Evolutionary conservation across 2,888 invertebrate species (phyloP).

Genomic region (Electrophaes corylata): DNA sequence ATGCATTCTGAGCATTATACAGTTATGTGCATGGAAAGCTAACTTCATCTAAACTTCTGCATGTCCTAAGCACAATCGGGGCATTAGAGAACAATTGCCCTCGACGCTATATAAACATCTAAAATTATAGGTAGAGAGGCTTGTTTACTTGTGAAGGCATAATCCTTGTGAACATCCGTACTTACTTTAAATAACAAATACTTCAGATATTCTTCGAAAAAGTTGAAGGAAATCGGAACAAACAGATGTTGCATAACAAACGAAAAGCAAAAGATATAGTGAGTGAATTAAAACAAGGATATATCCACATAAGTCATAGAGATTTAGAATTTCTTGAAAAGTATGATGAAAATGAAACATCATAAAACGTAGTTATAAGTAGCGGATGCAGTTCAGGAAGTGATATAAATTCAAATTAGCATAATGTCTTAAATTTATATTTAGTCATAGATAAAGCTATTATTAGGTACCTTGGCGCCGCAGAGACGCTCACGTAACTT

Average conservation of each 20-base stretch:
- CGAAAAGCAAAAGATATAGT: too few relatives aligned
- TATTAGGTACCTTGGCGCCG: constrained; percentile 21
- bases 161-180: background rate
- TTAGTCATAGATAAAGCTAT: constrained; percentile 23
- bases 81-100: too few relatives aligned
- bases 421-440: constrained; percentile 21
- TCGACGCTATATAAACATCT: background rate
- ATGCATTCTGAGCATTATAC: too few relatives aligned
- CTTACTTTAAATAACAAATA: background rate
- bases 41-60: too few relatives aligned
- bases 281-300: too few relatives aligned
- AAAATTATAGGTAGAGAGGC: background rate
- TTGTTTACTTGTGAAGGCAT: background rate
- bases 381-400: constrained; percentile 28
- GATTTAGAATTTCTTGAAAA: background rate
- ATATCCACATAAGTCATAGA: background rate
- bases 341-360: constrained; percentile 9
- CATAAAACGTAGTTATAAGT: constrained; percentile 9
- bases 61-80: background rate
- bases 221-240: background rate
- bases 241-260: background rate
- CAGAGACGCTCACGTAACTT: constrained; percentile 6
- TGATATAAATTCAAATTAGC: constrained; percentile 32
- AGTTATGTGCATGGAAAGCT: background rate
- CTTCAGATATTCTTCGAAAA: background rate